These are phyloP conservation scores for Perca schrenkii DNA, from an alignment of 2,113 vertebrate species.

Conservation along the genomic window DNA sequence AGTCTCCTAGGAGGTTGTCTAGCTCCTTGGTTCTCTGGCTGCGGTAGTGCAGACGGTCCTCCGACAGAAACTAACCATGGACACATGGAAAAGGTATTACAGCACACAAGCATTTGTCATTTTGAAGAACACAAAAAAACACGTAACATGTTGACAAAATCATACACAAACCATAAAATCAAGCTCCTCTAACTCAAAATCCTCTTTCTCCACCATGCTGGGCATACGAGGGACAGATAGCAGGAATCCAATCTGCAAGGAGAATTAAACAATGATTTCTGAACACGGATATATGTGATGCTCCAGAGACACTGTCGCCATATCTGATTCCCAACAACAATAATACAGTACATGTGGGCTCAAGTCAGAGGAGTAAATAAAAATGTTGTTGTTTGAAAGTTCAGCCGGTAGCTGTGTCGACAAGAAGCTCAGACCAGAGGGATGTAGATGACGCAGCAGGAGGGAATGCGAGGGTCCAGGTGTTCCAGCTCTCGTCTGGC, in stretches of 20 bases:
- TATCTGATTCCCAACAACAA: neutral
- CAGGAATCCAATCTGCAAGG: constrained; percentile 92
- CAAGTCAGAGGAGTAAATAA: neutral
- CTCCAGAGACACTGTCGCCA: neutral
- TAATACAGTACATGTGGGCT: neutral
- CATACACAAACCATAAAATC: constrained; percentile 90
- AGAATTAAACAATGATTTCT: constrained; percentile 8
- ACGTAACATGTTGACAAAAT: neutral
- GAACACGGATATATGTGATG: neutral
- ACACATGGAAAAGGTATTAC: neutral
- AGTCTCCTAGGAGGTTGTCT: constrained; percentile 91
- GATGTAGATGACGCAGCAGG: constrained; percentile 95
- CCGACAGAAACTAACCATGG: constrained; percentile 89
- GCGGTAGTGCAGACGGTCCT: constrained; percentile 93
- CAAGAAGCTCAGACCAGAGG: constrained; percentile 86
- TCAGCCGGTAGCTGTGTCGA: neutral
- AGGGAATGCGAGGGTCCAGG: constrained; percentile 89
- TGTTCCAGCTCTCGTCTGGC: constrained; percentile 91
- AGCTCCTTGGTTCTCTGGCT: constrained; percentile 93
- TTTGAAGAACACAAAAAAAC: neutral
- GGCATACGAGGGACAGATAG: constrained; percentile 92
- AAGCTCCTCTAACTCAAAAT: constrained; percentile 93
- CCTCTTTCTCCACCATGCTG: constrained; percentile 90
- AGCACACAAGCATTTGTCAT: neutral
- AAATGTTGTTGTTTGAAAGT: neutral